A percentile compares a stretch with the other conserved stretches of the same genome.
Evolutionary conservation across 1,140 invertebrate genomes (phyloP).

Genomic region (Drosophila kanapiae): DNA sequence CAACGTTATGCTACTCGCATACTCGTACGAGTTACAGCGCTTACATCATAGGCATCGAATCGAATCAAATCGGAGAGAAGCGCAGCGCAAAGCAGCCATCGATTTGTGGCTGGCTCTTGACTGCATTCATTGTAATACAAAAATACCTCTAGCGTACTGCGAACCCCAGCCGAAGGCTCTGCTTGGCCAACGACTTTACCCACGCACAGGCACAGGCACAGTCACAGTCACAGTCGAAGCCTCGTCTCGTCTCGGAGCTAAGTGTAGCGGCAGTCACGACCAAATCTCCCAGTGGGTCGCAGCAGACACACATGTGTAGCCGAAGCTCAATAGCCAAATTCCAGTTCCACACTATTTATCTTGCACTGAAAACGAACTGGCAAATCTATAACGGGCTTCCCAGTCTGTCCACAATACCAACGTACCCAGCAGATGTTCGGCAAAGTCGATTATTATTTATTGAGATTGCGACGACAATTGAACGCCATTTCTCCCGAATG

Average conservation of each 20-base stretch:
- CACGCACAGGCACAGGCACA: constrained; percentile 40
- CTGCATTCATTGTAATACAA: constrained; percentile 24
- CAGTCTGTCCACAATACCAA: background rate
- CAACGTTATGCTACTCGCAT: constrained; percentile 11
- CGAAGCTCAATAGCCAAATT: constrained; percentile 41
- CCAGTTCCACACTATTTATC: constrained; percentile 32
- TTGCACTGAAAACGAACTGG: constrained; percentile 19
- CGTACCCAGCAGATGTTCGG: constrained; percentile 35
- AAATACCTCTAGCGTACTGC: constrained; percentile 10
- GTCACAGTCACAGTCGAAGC: background rate
- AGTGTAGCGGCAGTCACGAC: constrained; percentile 43
- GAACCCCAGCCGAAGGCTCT: constrained; percentile 9
- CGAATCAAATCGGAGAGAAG: constrained; percentile 3
- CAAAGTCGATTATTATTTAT: constrained; percentile 44
- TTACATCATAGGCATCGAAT: constrained; percentile 44
- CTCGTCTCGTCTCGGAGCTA: constrained; percentile 12
- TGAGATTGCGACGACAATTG: constrained; percentile 42
- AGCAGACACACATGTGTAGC: constrained; percentile 8
- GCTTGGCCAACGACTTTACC: constrained; percentile 27
- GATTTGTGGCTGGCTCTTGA: constrained; percentile 35
- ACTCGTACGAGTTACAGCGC: constrained; percentile 2
- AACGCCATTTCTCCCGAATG: constrained; percentile 49
- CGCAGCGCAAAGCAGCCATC: constrained; percentile 15
- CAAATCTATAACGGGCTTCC: constrained; percentile 18
- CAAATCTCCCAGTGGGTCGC: constrained; percentile 36